Base-by-base conservation (phyloP, 2,113 vertebrate species). In the Nerophis ophidion region DNA sequence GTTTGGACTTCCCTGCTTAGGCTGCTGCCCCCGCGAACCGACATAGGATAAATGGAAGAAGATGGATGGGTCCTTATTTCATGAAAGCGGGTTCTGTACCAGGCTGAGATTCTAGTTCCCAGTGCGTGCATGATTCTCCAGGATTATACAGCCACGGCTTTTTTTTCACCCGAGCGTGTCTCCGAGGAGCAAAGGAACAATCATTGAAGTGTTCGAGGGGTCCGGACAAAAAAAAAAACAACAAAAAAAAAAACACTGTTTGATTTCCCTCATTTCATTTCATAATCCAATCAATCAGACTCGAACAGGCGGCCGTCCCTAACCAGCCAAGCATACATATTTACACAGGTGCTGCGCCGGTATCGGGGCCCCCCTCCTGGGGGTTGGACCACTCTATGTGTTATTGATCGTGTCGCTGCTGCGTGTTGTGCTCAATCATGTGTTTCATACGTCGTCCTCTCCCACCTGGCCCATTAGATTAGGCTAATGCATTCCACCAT, bases 401-500 rank as follows among this genome's bases (percentile, higher is more conserved):
- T 83, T 92, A 95, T 98, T 90, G 93, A 96, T 97, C 89, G 67
- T 6, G 75, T 80, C 88, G 89, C 92, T 92, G 89, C 89, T 92
- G 89, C 93, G 92, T 92, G 92, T 93, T 92, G 90, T 84, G 91
- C 92, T 95, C 93, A 90, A 95, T 90, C 89, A 89, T 87, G 87
- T 93, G 89, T 90, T 82, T 89, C 91, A 92, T 92, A 89, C 88
- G 90, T 91, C 91, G 93, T 91, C 91, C 91, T 91, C 87, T 88
- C 90, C 86, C 93, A 96, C 92, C 93, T 94, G 93, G 90, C 91
- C 92, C 92, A 91, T 95, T 93, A 92, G 90, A 94, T 94, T 93
- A 91, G 92, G 92, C 79, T 95, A 95, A 98, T 95, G 92, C 92
- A 98, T 96, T 95, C 94, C 92, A 89, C 89, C 92, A 97, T 95